Evolutionary conservation across 1,140 invertebrate species (phyloP).

Genomic region (Gerris buenoi): DNA sequence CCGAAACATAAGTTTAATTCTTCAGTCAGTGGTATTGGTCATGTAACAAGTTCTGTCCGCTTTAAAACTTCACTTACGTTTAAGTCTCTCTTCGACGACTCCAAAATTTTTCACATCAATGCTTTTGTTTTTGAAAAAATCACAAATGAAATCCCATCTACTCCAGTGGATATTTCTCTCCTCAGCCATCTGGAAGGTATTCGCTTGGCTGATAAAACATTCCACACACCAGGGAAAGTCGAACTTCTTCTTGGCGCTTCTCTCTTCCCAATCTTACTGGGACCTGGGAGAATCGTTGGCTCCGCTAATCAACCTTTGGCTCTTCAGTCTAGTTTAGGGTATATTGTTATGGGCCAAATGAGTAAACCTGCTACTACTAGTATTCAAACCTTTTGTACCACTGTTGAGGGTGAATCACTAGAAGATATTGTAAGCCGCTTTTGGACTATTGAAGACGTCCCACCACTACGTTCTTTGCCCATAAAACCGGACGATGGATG

Average conservation of each 20-base stretch:
- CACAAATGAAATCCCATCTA: neutral
- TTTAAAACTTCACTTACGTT: neutral
- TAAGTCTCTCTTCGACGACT: neutral
- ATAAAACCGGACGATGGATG: neutral
- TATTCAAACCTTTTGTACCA: neutral
- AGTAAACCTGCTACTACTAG: neutral
- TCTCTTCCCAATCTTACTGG: neutral
- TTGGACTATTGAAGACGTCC: neutral
- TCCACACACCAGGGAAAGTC: neutral
- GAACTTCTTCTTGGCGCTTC: neutral
- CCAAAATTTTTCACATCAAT: neutral
- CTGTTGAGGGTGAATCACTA: neutral
- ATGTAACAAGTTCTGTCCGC: neutral
- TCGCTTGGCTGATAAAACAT: neutral
- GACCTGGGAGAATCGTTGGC: neutral
- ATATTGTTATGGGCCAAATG: neutral
- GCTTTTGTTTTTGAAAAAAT: neutral
- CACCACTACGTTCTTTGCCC: neutral
- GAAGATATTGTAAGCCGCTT: neutral
- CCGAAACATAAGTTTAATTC: neutral
- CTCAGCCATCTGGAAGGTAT: neutral
- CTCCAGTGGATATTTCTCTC: neutral
- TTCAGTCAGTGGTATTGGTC: neutral
- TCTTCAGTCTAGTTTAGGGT: neutral
- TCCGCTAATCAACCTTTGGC: neutral